Evolutionary conservation across 2,113 vertebrate species (phyloP).

Genomic region (Carollia perspicillata): DNA sequence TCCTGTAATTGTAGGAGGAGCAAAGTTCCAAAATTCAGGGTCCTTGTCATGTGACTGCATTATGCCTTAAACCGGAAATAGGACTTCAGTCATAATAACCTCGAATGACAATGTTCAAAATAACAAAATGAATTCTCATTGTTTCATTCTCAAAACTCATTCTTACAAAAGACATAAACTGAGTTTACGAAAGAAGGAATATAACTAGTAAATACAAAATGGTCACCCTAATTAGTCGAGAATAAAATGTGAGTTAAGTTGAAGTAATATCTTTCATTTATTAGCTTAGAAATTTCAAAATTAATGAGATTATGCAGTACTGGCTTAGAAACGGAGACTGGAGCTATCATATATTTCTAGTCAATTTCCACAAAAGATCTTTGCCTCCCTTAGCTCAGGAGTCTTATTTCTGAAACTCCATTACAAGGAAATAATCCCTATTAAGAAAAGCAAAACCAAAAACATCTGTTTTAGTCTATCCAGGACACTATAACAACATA

Average conservation of each 20-base stretch:
- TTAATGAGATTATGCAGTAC: background rate
- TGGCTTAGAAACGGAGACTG: background rate
- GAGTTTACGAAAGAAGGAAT: background rate
- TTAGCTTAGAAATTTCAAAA: background rate
- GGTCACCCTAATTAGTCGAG: background rate
- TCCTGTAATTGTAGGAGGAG: background rate
- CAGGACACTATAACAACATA: background rate
- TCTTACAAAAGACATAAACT: background rate
- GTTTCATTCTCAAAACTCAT: background rate
- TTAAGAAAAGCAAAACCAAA: background rate
- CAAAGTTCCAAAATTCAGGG: background rate
- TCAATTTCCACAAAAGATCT: background rate
- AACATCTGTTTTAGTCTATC: background rate
- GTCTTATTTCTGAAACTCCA: background rate
- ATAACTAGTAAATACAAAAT: background rate
- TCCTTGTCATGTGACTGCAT: background rate
- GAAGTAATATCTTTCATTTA: background rate
- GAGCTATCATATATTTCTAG: background rate
- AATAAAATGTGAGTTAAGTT: background rate
- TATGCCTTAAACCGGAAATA: background rate
- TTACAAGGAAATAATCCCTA: background rate
- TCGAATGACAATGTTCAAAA: background rate
- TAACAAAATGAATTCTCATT: background rate
- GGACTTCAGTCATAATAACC: background rate
- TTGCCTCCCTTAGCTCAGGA: background rate